Conservation (phyloP, 2,797 vertebrate species). For the Varecia variegata region DNA sequence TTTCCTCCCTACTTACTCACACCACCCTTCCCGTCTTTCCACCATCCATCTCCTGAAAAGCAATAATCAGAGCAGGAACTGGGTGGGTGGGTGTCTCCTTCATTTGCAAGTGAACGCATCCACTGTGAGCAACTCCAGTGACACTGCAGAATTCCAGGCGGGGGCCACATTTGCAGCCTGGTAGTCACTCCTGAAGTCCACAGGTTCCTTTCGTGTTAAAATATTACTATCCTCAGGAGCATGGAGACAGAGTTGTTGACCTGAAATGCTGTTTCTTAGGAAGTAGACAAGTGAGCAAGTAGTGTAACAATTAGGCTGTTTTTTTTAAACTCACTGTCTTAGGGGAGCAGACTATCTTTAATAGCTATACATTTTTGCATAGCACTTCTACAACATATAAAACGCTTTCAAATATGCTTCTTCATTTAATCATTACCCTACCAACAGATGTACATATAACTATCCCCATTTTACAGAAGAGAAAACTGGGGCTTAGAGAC, state of each 20-base stretch:
- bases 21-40: not conserved
- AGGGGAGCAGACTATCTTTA: not conserved
- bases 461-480: not conserved
- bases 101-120: not conserved
- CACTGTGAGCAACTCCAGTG: not conserved
- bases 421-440: not conserved
- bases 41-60: not conserved
- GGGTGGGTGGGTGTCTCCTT: not conserved
- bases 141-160: not conserved
- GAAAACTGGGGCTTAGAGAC: not conserved
- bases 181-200: not conserved
- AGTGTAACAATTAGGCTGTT: not conserved
- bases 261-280: not conserved
- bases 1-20: not conserved
- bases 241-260: not conserved
- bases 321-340: not conserved
- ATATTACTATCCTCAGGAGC: not conserved
- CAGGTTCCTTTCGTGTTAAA: not conserved
- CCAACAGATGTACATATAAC: not conserved
- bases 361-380: not conserved
- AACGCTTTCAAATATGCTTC: not conserved
- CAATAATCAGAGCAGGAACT: not conserved
- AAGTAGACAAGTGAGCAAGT: not conserved
- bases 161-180: not conserved
- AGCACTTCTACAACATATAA: conserved; percentile 3